Percentiles rank a stretch among this genome's conserved stretches.
Conservation (phyloP, 2,113 vertebrate species). For the Epinephelus cyanopodus region DNA sequence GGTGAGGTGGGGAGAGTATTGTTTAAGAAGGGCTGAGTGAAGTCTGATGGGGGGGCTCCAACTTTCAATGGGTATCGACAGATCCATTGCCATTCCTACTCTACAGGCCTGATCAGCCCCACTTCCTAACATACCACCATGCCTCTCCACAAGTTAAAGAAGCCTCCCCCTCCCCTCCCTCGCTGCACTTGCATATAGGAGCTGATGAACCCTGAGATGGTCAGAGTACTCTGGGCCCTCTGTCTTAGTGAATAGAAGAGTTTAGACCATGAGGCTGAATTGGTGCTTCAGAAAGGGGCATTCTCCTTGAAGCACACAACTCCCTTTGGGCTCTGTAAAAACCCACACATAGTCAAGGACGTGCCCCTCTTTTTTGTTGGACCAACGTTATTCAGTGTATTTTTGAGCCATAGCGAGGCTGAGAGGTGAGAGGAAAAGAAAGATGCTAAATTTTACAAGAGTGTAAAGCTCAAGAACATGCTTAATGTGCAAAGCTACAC, state of each 20-base stretch:
- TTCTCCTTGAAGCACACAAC: slow-evolving; percentile 58
- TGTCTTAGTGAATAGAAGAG: slow-evolving; percentile 55
- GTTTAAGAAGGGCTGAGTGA: slow-evolving; percentile 62
- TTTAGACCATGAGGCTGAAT: slow-evolving; percentile 48
- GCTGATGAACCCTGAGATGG: slow-evolving; percentile 60
- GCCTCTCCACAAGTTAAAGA: slow-evolving; percentile 53
- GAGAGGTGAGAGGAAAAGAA: slow-evolving; percentile 9
- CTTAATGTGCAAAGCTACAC: background rate
- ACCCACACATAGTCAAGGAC: slow-evolving; percentile 59
- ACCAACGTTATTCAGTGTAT: slow-evolving; percentile 36
- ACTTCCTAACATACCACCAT: slow-evolving; percentile 67
- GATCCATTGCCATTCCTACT: slow-evolving; percentile 51
- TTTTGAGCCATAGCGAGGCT: slow-evolving; percentile 34
- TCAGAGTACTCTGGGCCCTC: slow-evolving; percentile 27
- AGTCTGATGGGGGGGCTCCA: slow-evolving; percentile 41
- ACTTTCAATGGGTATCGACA: slow-evolving; percentile 53
- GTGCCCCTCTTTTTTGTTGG: slow-evolving; percentile 37
- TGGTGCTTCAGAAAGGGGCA: slow-evolving; percentile 55
- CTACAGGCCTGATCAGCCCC: slow-evolving; percentile 53
- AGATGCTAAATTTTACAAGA: slow-evolving; percentile 11
- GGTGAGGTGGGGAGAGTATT: slow-evolving; percentile 50
- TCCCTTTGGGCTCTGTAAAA: slow-evolving; percentile 53
- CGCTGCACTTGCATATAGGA: slow-evolving; percentile 47
- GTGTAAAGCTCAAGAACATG: slow-evolving; percentile 18
- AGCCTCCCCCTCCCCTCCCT: background rate